Evolutionary conservation across 1,140 invertebrate species (phyloP).

Genomic region (Kradibia gibbosae): DNA sequence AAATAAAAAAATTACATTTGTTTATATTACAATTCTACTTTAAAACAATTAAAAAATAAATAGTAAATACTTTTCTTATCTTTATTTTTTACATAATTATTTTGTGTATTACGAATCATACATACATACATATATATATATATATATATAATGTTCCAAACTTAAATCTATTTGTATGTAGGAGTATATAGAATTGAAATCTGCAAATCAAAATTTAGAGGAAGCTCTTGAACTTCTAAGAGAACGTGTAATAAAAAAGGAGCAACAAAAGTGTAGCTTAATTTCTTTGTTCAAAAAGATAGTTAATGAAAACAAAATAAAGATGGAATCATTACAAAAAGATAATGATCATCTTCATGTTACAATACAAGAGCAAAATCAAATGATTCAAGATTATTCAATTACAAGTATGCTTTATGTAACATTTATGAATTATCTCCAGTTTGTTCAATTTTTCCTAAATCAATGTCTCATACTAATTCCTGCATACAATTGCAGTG

Average conservation of each 20-base stretch:
- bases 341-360: slow-evolving; percentile 26
- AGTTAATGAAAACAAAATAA: background rate
- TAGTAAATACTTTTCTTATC: too few relatives aligned
- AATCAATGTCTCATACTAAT: too few relatives aligned
- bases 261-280: slow-evolving; percentile 4
- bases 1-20: too few relatives aligned
- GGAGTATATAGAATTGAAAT: slow-evolving; percentile 20
- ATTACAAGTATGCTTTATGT: slow-evolving; percentile 12
- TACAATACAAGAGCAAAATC: slow-evolving; percentile 16
- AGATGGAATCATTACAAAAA: background rate
- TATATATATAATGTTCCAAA: too few relatives aligned
- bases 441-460: background rate
- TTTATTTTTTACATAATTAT: too few relatives aligned
- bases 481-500: too few relatives aligned
- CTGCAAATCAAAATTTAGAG: background rate
- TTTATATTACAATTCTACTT: too few relatives aligned
- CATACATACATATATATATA: too few relatives aligned
- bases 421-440: background rate
- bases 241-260: background rate
- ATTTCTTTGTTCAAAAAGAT: slow-evolving; percentile 5
- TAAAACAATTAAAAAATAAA: too few relatives aligned
- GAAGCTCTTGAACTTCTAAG: background rate
- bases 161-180: background rate
- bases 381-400: background rate
- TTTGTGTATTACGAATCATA: too few relatives aligned